Evolutionary conservation across 2,888 invertebrate genomes (phyloP), one percentile per base, ranked within the genome.

Genomic region (Rotaria sp.): DNA sequence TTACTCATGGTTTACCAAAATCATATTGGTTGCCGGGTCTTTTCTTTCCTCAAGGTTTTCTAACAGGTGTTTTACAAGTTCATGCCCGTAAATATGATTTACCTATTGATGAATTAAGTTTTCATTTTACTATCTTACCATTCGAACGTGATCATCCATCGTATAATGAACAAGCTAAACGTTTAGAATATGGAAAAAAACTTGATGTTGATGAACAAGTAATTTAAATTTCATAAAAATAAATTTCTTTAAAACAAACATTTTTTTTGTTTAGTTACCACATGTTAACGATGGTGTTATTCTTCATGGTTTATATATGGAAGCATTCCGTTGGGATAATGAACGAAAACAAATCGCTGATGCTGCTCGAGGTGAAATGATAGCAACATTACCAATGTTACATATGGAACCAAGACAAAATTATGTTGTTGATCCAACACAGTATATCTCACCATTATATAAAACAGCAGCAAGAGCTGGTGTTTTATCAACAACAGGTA

Each of bases 371-470:
- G 94, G 95, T 86, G 94, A 95, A 92, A 94, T 94, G 93, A 94
- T 94, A 91, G 94, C 94, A 4, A 92, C 93, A 0, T 91, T 95
- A 87, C 95, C 95, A 8, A 94, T 94, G 74, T 90, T 94, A 87
- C 93, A 93, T 91, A 93, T 95, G 90, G 91, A 93, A 88, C 95
- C 95, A 0, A 88, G 88, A 85, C 90, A 91, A 89, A 90, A 91
- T 88, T 93, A 93, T 87, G 92, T 93, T 80, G 92, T 89, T 0
- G 88, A 89, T 85, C 87, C 88, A 5, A 87, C 87, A 10, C 89
- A 90, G 84, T 92, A 92, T 87, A 88, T 89, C 26, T 89, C 91
- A 13, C 92, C 92, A 0, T 88, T 91, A 38, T 92, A 92, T 88
- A 92, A 92, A 88, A 92, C 91, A 2, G 88, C 90, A 1, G 89